These are phyloP conservation scores for Peromyscus californicus DNA, from an alignment of 2,113 vertebrate genomes.

Conservation along the genomic window DNA sequence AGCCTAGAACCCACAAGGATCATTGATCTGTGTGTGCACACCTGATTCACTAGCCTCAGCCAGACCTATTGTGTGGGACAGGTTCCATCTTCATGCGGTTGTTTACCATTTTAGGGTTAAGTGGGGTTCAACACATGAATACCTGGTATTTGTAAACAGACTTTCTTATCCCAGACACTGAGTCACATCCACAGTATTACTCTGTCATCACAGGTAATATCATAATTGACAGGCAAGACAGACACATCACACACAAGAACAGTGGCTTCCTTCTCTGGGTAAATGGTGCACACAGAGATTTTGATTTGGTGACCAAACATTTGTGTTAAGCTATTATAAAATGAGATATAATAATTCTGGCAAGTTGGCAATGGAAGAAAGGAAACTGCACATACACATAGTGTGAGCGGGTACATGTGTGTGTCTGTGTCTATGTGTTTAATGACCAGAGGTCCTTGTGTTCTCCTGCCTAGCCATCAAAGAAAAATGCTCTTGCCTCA, in stretches of 20 bases:
- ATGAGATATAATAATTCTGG: neutral
- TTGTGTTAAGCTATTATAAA: neutral
- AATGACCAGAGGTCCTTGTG: neutral
- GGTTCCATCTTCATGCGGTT: neutral
- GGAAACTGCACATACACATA: neutral
- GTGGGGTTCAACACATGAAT: neutral
- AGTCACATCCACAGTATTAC: neutral
- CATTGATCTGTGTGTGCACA: neutral
- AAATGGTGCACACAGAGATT: slow-evolving; percentile 1
- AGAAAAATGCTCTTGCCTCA: neutral
- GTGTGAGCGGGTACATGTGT: neutral
- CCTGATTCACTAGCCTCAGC: neutral
- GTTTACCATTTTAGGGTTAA: neutral
- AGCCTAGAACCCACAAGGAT: neutral
- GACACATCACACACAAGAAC: neutral
- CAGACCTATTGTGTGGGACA: neutral
- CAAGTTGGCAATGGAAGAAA: neutral
- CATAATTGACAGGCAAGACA: neutral
- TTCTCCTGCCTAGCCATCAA: neutral
- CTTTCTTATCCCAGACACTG: neutral
- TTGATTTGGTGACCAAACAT: neutral
- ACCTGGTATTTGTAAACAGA: neutral
- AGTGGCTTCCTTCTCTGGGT: neutral
- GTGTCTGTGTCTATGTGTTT: neutral
- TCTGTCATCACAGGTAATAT: neutral